Evolutionary conservation across 2,113 vertebrate genomes (phyloP).

Genomic region (Limnothrissa miodon): DNA sequence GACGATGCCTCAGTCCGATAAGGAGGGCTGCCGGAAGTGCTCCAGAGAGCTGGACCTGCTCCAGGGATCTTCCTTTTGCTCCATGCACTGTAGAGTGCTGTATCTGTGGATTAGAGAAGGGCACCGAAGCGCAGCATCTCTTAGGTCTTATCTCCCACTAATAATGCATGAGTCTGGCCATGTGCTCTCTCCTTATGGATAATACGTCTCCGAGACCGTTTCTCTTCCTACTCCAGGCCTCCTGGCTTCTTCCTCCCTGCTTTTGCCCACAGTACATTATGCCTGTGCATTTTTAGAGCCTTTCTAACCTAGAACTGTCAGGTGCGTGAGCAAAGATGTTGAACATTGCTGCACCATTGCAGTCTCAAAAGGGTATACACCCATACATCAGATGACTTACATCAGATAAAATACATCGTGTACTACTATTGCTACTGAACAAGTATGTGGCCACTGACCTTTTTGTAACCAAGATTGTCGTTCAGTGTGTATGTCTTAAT

Average conservation of each 20-base stretch:
- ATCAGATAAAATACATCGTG: not conserved
- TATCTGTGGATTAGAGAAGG: slow-evolving; percentile 7
- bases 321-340: slow-evolving; percentile 29
- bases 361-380: not conserved
- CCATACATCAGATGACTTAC: not conserved
- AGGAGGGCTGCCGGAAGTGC: slow-evolving; percentile 4
- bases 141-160: slow-evolving; percentile 23
- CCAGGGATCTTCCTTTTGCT: slow-evolving; percentile 5
- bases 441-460: too few species aligned
- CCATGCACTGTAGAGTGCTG: not conserved
- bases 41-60: not conserved
- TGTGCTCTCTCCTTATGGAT: not conserved
- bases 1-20: slow-evolving; percentile 22
- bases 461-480: too few species aligned
- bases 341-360: slow-evolving; percentile 30
- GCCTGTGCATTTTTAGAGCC: slow-evolving; percentile 6
- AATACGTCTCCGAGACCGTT: not conserved
- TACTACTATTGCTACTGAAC: too few species aligned
- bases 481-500: too few species aligned
- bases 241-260: not conserved
- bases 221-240: not conserved
- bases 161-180: slow-evolving; percentile 25
- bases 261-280: not conserved
- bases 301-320: slow-evolving; percentile 55
- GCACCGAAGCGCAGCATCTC: slow-evolving; percentile 20